These are phyloP conservation scores for Urocynchramus pylzowi DNA, from an alignment of 2,113 vertebrate genomes.

Conservation along the genomic window DNA sequence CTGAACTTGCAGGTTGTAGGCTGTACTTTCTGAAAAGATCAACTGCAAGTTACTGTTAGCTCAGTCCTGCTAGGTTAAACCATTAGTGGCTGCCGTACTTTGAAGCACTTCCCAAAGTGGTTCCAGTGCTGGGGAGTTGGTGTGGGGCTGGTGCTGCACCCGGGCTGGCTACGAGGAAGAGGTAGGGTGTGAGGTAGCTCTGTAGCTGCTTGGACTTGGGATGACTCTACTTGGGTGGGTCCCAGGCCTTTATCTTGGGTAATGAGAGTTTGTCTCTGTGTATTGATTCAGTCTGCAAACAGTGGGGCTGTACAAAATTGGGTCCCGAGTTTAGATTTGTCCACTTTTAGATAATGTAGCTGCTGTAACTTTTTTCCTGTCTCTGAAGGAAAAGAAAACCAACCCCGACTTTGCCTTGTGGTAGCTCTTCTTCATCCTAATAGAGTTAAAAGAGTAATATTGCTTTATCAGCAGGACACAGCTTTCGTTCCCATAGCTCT, in stretches of 20 bases:
- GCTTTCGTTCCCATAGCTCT: background rate
- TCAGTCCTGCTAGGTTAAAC: background rate
- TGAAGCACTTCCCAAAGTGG: background rate
- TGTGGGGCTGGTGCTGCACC: background rate
- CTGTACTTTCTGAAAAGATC: background rate
- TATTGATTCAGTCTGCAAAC: background rate
- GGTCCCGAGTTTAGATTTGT: background rate
- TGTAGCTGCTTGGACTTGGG: background rate
- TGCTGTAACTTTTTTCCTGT: background rate
- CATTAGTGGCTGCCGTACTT: background rate
- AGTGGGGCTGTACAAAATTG: background rate
- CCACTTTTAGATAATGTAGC: background rate
- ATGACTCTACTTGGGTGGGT: background rate
- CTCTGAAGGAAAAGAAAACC: background rate
- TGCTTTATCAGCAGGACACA: background rate
- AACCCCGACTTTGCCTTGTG: background rate
- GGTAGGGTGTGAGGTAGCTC: background rate
- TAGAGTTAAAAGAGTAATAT: background rate
- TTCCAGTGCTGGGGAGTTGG: background rate
- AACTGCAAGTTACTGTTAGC: rapidly evolving
- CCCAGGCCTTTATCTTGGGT: background rate
- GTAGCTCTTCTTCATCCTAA: background rate
- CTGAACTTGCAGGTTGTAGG: background rate
- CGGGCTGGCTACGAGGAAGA: rapidly evolving
- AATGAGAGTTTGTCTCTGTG: background rate